These are phyloP conservation scores for Drosophila meridiana DNA, from an alignment of 2,888 invertebrate genomes.

Conservation along the genomic window DNA sequence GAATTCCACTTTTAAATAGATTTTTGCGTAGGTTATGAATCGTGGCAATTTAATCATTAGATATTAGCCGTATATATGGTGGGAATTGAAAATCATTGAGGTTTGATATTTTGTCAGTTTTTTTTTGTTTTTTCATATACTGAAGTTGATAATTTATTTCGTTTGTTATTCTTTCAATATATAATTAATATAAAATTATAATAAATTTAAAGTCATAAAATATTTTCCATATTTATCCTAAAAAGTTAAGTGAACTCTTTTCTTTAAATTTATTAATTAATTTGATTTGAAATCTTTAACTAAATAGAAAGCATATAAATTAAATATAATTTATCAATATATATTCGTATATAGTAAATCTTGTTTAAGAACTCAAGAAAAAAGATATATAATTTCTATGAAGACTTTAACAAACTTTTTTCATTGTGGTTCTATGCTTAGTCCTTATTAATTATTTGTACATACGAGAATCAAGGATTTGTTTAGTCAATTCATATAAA, in stretches of 20 bases:
- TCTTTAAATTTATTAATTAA: too few species aligned
- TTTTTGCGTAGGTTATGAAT: neutral
- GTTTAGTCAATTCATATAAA: neutral
- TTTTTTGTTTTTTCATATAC: too few species aligned
- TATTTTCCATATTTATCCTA: too few species aligned
- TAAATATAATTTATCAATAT: neutral
- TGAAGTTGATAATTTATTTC: too few species aligned
- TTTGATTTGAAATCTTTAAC: too few species aligned
- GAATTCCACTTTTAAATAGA: neutral
- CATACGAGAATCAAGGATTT: neutral
- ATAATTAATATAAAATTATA: too few species aligned
- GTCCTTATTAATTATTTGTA: neutral
- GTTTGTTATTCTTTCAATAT: too few species aligned
- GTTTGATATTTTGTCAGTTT: too few species aligned
- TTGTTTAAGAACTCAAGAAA: neutral
- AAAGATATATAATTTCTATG: neutral
- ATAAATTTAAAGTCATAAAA: too few species aligned
- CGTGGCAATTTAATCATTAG: neutral
- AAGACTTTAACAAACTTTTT: neutral
- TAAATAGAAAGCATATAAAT: too few species aligned
- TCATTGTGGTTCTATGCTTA: neutral
- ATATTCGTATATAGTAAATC: neutral
- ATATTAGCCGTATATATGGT: neutral
- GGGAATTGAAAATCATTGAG: too few species aligned
- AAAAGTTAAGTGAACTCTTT: too few species aligned